These are phyloP conservation scores for Carassius carassius DNA, from an alignment of 2,113 vertebrate species.

Conservation along the genomic window DNA sequence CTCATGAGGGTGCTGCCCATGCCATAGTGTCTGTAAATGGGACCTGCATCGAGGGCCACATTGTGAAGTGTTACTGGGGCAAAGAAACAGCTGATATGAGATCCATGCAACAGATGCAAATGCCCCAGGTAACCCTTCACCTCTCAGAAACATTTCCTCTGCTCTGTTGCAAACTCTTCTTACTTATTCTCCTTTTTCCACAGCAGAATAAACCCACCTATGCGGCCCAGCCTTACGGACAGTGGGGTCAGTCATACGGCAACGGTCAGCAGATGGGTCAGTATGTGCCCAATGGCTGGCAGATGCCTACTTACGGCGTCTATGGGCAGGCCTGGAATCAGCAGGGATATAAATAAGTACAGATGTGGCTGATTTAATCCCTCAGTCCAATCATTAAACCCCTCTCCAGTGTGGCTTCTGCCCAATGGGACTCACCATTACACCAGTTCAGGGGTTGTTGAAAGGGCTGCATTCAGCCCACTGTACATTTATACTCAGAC, in stretches of 20 bases:
- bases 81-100: slow-evolving; percentile 94
- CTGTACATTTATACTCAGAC: slow-evolving; percentile 58
- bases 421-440: slow-evolving; percentile 49
- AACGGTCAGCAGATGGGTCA: slow-evolving; percentile 92
- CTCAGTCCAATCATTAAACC: slow-evolving; percentile 30
- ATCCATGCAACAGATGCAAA: slow-evolving; percentile 86
- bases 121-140: slow-evolving; percentile 71
- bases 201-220: slow-evolving; percentile 92
- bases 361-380: slow-evolving; percentile 49
- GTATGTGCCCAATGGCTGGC: slow-evolving; percentile 96
- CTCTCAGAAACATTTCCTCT: neutral
- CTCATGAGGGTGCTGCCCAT: slow-evolving; percentile 94
- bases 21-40: slow-evolving; percentile 97
- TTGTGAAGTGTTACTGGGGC: slow-evolving; percentile 98
- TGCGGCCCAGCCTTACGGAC: slow-evolving; percentile 88
- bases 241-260: slow-evolving; percentile 97
- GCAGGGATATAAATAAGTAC: slow-evolving; percentile 93
- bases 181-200: neutral
- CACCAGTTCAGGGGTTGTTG: slow-evolving; percentile 44
- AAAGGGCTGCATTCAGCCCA: slow-evolving; percentile 49
- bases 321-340: slow-evolving; percentile 96
- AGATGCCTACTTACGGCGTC: slow-evolving; percentile 91
- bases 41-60: slow-evolving; percentile 90
- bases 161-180: neutral
- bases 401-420: slow-evolving; percentile 39